Evolutionary conservation across 2,888 invertebrate genomes (phyloP), one percentile per base, ranked within the genome.

Genomic region (Embidobia sp.): DNA sequence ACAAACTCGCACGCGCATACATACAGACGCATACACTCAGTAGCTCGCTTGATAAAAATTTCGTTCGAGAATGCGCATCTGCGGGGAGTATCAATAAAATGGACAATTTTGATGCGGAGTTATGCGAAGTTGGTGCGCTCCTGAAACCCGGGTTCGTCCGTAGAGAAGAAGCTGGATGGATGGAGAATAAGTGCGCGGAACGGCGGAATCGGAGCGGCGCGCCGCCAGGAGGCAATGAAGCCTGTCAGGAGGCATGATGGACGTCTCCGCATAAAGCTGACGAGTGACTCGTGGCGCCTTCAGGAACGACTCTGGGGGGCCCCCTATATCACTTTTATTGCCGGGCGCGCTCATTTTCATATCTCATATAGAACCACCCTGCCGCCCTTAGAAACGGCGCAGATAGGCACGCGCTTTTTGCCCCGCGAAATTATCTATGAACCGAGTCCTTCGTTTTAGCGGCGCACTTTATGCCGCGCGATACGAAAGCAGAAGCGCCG

Each of bases 311-410:
- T 86, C 82, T 82, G 86, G 85, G 86, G 88, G 87, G 88, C 86
- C 87, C 84, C 85, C 86, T 89, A 88, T 86, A 88, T 89, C 89
- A 89, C 85, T 88, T 89, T 89, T 89, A 89, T 88, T 87, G 86
- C 88, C 86, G 83, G 85, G 85, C 86, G 87, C 87, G 85, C 88
- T 88, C 88, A 88, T 88, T 88, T 88, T 89, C 89, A 88, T 89
- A 89, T 88, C 87, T 88, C 89, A 86, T 88, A n/a, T n/a, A 87
- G 87, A 88, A 86, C 84, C 44, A 42, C 85, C 86, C 81, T 83
- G 78, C 49, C 77, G 70, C 69, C 69, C 72, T 59, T 44, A 73
- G 66, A 64, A 79, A 74, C 73, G 78, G 75, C 70, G 73, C 61
- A 78, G 79, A 77, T 57, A 63, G 48, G 40, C 53, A 44, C 46